Percentiles rank a stretch among this genome's conserved stretches.
Conservation (phyloP, 2,797 vertebrate genomes). For the Dallia pectoralis region DNA sequence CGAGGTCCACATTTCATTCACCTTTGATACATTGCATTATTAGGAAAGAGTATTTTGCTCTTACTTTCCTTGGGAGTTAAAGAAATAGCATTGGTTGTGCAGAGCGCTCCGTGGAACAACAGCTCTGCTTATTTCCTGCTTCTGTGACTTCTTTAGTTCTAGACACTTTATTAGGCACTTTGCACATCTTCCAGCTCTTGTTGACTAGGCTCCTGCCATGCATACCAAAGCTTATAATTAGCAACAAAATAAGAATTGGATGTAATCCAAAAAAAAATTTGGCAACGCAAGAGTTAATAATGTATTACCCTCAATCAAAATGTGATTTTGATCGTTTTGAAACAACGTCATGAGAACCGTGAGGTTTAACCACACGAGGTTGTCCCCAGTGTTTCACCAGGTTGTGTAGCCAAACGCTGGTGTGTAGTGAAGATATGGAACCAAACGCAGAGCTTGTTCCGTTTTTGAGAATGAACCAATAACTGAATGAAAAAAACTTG, state of each 20-base stretch:
- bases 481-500: too few relatives aligned
- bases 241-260: slow-evolving; percentile 11
- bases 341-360: slow-evolving; percentile 4
- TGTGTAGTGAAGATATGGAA: too few relatives aligned
- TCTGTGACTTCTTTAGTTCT: slow-evolving; percentile 14
- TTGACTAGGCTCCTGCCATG: background rate
- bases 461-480: too few relatives aligned
- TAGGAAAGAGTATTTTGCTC: background rate
- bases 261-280: slow-evolving; percentile 11
- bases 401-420: too few relatives aligned
- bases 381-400: background rate
- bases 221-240: slow-evolving; percentile 10
- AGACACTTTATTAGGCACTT: background rate
- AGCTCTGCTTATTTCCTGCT: background rate
- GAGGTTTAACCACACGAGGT: background rate
- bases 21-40: slow-evolving; percentile 1
- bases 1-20: background rate
- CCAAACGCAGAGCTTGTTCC: too few relatives aligned
- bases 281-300: background rate
- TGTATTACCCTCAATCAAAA: slow-evolving; percentile 8
- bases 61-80: background rate
- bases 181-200: background rate
- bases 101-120: background rate
- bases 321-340: slow-evolving; percentile 2
- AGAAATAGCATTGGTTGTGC: too few relatives aligned